These are phyloP conservation scores for Syngnathus rostellatus DNA, from an alignment of 2,797 vertebrate species.

Conservation along the genomic window DNA sequence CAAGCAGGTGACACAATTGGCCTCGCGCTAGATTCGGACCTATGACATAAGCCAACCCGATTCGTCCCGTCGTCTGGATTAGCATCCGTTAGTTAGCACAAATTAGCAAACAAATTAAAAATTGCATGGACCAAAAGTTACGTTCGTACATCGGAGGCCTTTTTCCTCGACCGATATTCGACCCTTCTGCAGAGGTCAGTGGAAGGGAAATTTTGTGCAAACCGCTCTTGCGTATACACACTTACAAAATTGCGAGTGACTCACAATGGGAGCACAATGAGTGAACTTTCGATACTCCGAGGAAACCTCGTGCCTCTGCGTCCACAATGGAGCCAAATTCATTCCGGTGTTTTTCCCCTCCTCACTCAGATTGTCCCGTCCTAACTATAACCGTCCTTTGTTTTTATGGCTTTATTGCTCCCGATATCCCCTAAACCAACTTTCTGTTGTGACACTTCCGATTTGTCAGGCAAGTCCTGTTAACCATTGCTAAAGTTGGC, in stretches of 20 bases:
- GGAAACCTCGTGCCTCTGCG: slow-evolving; percentile 18
- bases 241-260: neutral
- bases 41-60: slow-evolving; percentile 2
- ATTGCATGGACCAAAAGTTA: no score
- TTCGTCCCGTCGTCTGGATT: neutral
- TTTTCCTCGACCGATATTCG: neutral
- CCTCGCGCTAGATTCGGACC: slow-evolving; percentile 3
- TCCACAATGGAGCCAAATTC: slow-evolving; percentile 20
- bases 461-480: neutral
- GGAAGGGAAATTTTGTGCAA: neutral
- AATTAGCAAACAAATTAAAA: no score
- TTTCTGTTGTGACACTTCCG: slow-evolving; percentile 10
- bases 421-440: neutral
- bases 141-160: neutral
- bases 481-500: neutral
- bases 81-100: no score
- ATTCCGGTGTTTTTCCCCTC: slow-evolving; percentile 43
- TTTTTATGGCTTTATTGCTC: neutral
- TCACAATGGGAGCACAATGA: slow-evolving; percentile 25
- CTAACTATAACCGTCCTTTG: slow-evolving; percentile 16
- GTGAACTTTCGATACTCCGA: slow-evolving; percentile 26
- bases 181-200: neutral
- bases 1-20: slow-evolving; percentile 25
- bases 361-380: slow-evolving; percentile 21
- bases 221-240: neutral